phyloP scores from a whole-genome alignment of 2,888 invertebrate species.

The Argynnis bischoffii region DNA sequence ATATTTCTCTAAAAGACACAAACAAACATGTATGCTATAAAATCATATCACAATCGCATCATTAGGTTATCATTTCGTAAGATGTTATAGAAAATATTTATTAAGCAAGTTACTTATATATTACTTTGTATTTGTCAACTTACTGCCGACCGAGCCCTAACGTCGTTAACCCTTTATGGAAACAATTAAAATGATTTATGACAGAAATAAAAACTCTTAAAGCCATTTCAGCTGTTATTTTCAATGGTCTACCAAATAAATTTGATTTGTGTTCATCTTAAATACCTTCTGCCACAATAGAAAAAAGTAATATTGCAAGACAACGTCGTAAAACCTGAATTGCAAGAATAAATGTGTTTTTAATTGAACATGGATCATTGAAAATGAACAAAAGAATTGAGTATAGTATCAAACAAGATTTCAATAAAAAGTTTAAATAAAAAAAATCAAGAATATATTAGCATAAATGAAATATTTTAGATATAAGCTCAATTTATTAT shows the following conservation, averaged over 20 bases:
- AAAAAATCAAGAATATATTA: too few species aligned
- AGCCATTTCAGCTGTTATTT: slow-evolving; percentile 69
- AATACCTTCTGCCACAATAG: slow-evolving; percentile 9
- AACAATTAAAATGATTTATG: slow-evolving; percentile 78
- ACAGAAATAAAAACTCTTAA: slow-evolving; percentile 73
- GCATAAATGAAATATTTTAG: too few species aligned
- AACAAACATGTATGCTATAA: not conserved
- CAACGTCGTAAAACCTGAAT: not conserved
- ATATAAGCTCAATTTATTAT: too few species aligned
- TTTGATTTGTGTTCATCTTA: slow-evolving; percentile 33
- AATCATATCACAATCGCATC: not conserved
- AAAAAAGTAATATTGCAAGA: slow-evolving; percentile 13
- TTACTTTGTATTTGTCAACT: slow-evolving; percentile 14
- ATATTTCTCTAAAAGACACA: too few species aligned
- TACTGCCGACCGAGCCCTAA: slow-evolving; percentile 5
- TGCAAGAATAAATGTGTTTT: too few species aligned
- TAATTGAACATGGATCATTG: too few species aligned
- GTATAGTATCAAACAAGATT: too few species aligned
- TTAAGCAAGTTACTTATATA: not conserved
- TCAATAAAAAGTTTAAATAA: too few species aligned
- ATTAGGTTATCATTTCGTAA: not conserved
- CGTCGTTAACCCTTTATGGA: slow-evolving; percentile 46
- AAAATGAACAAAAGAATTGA: too few species aligned
- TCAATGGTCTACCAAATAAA: slow-evolving; percentile 49
- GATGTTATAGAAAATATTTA: not conserved